phyloP scores from a whole-genome alignment of 2,888 invertebrate genomes.

The Scaptomyza polygonia region DNA sequence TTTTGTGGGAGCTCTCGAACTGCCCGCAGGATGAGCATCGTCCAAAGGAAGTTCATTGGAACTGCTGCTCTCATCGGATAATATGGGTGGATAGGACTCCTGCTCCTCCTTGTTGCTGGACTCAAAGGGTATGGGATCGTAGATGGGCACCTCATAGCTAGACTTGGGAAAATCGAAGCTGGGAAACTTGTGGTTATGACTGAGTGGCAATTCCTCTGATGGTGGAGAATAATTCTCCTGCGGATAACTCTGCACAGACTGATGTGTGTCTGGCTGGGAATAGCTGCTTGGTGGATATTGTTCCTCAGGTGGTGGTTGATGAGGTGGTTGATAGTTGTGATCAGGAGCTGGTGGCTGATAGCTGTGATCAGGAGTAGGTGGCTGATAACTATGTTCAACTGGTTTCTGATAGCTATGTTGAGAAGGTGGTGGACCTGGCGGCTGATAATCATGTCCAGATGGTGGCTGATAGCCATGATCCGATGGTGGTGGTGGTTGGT shows the following conservation, averaged over 20 bases:
- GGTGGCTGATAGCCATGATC: constrained; percentile 17
- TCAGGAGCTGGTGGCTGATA: constrained; percentile 10
- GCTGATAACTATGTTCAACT: constrained; percentile 9
- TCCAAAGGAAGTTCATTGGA: constrained; percentile 51
- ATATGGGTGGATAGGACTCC: constrained; percentile 80
- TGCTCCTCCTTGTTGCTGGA: constrained; percentile 73
- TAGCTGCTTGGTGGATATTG: constrained; percentile 23
- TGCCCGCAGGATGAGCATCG: constrained; percentile 59
- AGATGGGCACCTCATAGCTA: constrained; percentile 84
- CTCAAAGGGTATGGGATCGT: constrained; percentile 82
- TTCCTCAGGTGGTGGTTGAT: constrained; percentile 11
- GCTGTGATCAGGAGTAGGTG: constrained; percentile 6
- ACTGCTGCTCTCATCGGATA: constrained; percentile 16
- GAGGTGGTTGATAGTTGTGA: constrained; percentile 9
- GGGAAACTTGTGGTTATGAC: constrained; percentile 78
- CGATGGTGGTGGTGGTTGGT: constrained; percentile 41
- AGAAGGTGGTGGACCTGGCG: constrained; percentile 10
- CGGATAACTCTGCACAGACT: constrained; percentile 41
- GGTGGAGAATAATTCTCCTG: constrained; percentile 70
- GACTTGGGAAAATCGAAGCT: constrained; percentile 82
- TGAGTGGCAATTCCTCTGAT: constrained; percentile 80
- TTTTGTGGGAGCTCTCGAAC: constrained; percentile 39
- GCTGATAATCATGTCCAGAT: constrained; percentile 14
- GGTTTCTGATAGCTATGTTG: constrained; percentile 1
- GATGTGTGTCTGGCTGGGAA: constrained; percentile 41